A percentile compares a stretch with the other conserved stretches of the same genome.
Evolutionary conservation across 2,888 invertebrate species (phyloP).

Genomic region (Drosophila fungiperda): DNA sequence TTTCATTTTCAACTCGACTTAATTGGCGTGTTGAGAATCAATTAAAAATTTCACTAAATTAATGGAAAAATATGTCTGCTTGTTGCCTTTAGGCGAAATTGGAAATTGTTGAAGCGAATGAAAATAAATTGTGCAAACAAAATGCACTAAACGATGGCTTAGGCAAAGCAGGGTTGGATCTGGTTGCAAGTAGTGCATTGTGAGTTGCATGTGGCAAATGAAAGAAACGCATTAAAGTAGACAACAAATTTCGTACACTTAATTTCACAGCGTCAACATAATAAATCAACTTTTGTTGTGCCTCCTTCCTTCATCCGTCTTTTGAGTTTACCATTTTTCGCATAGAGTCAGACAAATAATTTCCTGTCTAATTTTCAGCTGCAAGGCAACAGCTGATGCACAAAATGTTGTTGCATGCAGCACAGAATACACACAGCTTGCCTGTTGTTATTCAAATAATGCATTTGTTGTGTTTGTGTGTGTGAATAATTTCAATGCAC

Average conservation of each 20-base stretch:
- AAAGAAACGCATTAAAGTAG: conserved; percentile 57
- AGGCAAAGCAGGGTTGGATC: background rate
- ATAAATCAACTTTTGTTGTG: conserved; percentile 62
- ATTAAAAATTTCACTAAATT: conserved; percentile 45
- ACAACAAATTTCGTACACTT: conserved; percentile 62
- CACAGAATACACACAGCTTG: conserved; percentile 5
- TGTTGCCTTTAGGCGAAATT: conserved; percentile 32
- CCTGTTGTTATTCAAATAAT: conserved; percentile 46
- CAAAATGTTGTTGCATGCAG: conserved; percentile 37
- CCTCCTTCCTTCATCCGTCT: background rate
- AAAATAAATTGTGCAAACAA: conserved; percentile 56
- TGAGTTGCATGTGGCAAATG: conserved; percentile 38
- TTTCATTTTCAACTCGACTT: conserved; percentile 17
- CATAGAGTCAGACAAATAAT: conserved; percentile 59
- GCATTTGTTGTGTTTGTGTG: background rate
- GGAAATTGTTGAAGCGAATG: conserved; percentile 44
- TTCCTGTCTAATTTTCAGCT: conserved; percentile 66
- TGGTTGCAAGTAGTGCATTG: conserved; percentile 35
- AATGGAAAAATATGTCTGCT: conserved; percentile 33
- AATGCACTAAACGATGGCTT: conserved; percentile 5
- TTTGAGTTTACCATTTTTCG: conserved; percentile 11
- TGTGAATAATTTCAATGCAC: background rate
- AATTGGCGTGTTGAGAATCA: conserved; percentile 43
- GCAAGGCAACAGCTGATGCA: conserved; percentile 33
- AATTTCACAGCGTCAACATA: conserved; percentile 70